These are phyloP conservation scores for Littorina saxatilis DNA, from an alignment of 1,140 invertebrate species.

Conservation along the genomic window DNA sequence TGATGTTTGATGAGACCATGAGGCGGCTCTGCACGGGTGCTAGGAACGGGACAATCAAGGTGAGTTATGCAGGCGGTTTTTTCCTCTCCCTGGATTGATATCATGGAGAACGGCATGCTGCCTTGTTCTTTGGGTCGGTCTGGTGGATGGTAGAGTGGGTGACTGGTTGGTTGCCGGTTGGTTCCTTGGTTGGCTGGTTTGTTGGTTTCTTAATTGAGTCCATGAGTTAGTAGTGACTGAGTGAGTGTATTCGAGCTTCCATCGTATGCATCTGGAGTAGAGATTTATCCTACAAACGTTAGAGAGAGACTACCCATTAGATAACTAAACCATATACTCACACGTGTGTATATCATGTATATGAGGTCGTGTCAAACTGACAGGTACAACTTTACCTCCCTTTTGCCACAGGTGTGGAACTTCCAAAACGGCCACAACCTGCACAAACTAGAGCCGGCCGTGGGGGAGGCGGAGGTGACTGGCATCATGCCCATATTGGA, in stretches of 20 bases:
- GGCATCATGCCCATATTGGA: constrained; percentile 70
- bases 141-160: neutral
- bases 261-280: too few species aligned
- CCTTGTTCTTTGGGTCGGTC: neutral
- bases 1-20: constrained; percentile 70
- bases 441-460: constrained; percentile 71
- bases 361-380: too few species aligned
- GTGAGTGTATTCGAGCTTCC: too few species aligned
- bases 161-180: neutral
- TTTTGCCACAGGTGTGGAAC: constrained; percentile 76
- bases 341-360: too few species aligned
- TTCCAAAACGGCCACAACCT: constrained; percentile 75
- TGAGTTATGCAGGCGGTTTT: constrained; percentile 39
- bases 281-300: too few species aligned
- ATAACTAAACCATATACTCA: too few species aligned
- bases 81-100: too few species aligned
- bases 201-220: neutral
- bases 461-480: constrained; percentile 72
- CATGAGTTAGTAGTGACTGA: neutral
- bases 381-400: too few species aligned
- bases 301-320: too few species aligned
- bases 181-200: neutral
- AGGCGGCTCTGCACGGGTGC: constrained; percentile 72
- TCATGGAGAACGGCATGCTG: too few species aligned
- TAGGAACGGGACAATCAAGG: constrained; percentile 75